Evolutionary conservation across 2,797 vertebrate species (phyloP).

Genomic region (Pelodytes ibericus): DNA sequence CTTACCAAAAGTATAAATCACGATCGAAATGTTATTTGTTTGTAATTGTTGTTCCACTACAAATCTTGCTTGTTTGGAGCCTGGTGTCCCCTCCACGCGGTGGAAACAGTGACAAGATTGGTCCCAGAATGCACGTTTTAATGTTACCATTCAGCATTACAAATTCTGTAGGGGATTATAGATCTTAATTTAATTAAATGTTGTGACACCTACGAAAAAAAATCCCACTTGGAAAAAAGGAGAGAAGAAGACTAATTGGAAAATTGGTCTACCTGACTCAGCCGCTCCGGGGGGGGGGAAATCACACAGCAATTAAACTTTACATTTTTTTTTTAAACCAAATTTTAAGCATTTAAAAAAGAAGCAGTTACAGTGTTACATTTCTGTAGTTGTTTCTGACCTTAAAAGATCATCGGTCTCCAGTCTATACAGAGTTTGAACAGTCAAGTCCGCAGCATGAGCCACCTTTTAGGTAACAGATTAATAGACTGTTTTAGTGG

Average conservation of each 20-base stretch:
- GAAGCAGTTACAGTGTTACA: too few species aligned
- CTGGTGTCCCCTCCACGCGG: not conserved
- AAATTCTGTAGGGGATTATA: constrained; percentile 56
- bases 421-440: too few species aligned
- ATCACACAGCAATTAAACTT: constrained; percentile 41
- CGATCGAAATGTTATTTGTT: not conserved
- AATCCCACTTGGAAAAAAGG: constrained; percentile 57
- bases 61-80: constrained; percentile 4
- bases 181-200: constrained; percentile 64
- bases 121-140: constrained; percentile 4
- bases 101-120: constrained; percentile 2
- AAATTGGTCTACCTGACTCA: constrained; percentile 62
- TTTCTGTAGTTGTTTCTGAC: too few species aligned
- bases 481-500: too few species aligned
- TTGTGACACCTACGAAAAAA: constrained; percentile 63
- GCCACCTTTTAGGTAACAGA: too few species aligned
- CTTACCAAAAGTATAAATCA: not conserved
- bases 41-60: not conserved
- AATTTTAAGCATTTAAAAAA: constrained; percentile 18
- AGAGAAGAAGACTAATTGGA: constrained; percentile 59
- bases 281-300: constrained; percentile 44
- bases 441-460: too few species aligned
- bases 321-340: constrained; percentile 5
- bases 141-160: constrained; percentile 56
- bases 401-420: too few species aligned